A percentile compares a stretch with the other conserved stretches of the same genome.
Conservation (phyloP, 2,888 invertebrate genomes). For the Dascillus cervinus region DNA sequence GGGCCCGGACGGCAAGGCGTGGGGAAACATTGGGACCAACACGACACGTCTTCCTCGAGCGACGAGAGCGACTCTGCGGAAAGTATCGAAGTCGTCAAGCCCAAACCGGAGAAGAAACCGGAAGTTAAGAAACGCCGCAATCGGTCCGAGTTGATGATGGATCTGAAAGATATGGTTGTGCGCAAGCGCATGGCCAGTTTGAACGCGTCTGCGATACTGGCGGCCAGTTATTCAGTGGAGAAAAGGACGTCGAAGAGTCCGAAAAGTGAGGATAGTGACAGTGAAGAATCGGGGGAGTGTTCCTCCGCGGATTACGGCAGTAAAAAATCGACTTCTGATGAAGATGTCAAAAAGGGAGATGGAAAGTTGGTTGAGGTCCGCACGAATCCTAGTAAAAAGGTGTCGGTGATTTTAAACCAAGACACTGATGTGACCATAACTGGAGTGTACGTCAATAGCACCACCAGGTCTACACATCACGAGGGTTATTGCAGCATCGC, state of each 20-base stretch:
- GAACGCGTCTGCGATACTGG: slow-evolving; percentile 83
- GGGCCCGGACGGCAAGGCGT: slow-evolving; percentile 69
- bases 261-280: slow-evolving; percentile 47
- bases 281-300: slow-evolving; percentile 43
- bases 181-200: slow-evolving; percentile 86
- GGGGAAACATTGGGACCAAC: slow-evolving; percentile 80
- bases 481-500: slow-evolving; percentile 79
- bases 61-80: slow-evolving; percentile 28
- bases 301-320: slow-evolving; percentile 41
- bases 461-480: slow-evolving; percentile 66
- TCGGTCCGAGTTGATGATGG: slow-evolving; percentile 61
- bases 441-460: slow-evolving; percentile 72
- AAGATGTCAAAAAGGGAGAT: slow-evolving; percentile 48
- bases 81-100: slow-evolving; percentile 30
- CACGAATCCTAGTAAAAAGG: slow-evolving; percentile 49
- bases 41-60: slow-evolving; percentile 57
- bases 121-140: slow-evolving; percentile 51
- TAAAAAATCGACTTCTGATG: slow-evolving; percentile 42
- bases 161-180: slow-evolving; percentile 79
- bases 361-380: slow-evolving; percentile 40
- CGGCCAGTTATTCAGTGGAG: slow-evolving; percentile 74
- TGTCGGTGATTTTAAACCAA: slow-evolving; percentile 76
- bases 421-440: slow-evolving; percentile 84
- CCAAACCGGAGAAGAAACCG: slow-evolving; percentile 43
- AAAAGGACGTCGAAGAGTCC: slow-evolving; percentile 49